A percentile compares a stretch with the other conserved stretches of the same genome.
Evolutionary conservation across 1,140 invertebrate genomes (phyloP).

Genomic region (Orchesella cincta): DNA sequence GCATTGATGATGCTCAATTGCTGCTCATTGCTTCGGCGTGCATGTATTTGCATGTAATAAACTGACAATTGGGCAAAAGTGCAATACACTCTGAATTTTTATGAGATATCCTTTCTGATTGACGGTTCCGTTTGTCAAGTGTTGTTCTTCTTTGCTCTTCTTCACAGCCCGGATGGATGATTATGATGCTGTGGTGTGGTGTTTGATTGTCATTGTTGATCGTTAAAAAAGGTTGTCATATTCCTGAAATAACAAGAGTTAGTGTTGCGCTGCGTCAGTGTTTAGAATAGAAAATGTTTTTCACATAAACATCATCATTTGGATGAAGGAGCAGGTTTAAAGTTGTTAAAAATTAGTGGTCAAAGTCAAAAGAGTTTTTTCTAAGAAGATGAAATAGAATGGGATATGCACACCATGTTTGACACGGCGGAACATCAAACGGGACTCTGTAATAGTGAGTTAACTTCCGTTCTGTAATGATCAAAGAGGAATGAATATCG

Average conservation of each 20-base stretch:
- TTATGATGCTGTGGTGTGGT: not conserved
- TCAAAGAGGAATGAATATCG: not conserved
- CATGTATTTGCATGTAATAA: too few relatives aligned
- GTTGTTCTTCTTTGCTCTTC: not conserved
- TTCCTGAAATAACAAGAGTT: not conserved
- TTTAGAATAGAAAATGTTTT: not conserved
- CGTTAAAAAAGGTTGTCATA: not conserved
- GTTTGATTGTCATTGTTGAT: not conserved
- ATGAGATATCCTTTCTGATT: not conserved
- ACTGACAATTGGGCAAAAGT: too few relatives aligned
- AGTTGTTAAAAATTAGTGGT: not conserved
- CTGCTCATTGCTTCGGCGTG: too few relatives aligned
- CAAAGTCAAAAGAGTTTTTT: not conserved
- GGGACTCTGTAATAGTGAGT: not conserved
- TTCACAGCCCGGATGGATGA: too few relatives aligned
- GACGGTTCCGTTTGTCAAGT: slow-evolving; percentile 19
- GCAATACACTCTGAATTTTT: slow-evolving; percentile 4
- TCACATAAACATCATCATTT: not conserved
- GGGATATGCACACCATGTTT: not conserved
- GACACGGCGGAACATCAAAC: not conserved
- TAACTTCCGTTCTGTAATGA: not conserved
- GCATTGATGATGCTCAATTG: too few relatives aligned
- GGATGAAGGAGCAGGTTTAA: too few relatives aligned
- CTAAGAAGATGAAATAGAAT: too few relatives aligned
- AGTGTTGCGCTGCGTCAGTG: not conserved